Percentiles rank a stretch among this genome's conserved stretches.
Evolutionary conservation across 2,888 invertebrate species (phyloP).

Genomic region (Octodonta nipae): DNA sequence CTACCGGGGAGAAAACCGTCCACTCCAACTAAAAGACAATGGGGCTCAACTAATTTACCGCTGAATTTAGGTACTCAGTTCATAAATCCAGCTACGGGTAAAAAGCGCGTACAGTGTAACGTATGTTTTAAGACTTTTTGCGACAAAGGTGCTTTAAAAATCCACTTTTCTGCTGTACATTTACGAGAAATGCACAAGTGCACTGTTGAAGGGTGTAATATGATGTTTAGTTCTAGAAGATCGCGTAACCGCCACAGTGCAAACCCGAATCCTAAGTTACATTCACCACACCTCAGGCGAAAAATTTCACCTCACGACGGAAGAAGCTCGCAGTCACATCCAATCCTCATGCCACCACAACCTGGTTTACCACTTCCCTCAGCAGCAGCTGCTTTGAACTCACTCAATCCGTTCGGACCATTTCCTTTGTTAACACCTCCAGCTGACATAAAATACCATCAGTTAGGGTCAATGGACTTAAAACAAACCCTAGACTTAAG

Average conservation of each 20-base stretch:
- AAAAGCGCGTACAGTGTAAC: conserved; percentile 94
- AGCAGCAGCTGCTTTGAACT: conserved; percentile 47
- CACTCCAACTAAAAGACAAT: conserved; percentile 65
- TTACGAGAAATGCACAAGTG: conserved; percentile 99
- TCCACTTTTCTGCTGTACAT: conserved; percentile 97
- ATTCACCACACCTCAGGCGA: conserved; percentile 83
- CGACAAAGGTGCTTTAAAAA: conserved; percentile 98
- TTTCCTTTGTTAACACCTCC: conserved; percentile 65
- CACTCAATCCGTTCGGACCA: conserved; percentile 62
- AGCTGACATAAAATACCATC: conserved; percentile 51
- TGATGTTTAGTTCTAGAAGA: conserved; percentile 96
- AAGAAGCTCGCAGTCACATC: conserved; percentile 74
- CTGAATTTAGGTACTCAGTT: conserved; percentile 77
- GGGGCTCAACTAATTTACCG: conserved; percentile 64
- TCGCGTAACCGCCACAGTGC: conserved; percentile 94
- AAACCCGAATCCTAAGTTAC: conserved; percentile 95
- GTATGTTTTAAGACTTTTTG: conserved; percentile 98
- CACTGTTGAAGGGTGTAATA: conserved; percentile 95
- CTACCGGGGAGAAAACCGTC: conserved; percentile 49
- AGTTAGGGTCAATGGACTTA: conserved; percentile 45
- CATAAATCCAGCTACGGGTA: conserved; percentile 84
- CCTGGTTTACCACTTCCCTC: conserved; percentile 49
- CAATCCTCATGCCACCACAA: conserved; percentile 63
- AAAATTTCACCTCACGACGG: conserved; percentile 93
- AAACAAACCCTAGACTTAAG: conserved; percentile 51